A percentile compares a stretch with the other conserved stretches of the same genome.
Conservation (phyloP, 2,113 vertebrate genomes). For the Serinus canaria region DNA sequence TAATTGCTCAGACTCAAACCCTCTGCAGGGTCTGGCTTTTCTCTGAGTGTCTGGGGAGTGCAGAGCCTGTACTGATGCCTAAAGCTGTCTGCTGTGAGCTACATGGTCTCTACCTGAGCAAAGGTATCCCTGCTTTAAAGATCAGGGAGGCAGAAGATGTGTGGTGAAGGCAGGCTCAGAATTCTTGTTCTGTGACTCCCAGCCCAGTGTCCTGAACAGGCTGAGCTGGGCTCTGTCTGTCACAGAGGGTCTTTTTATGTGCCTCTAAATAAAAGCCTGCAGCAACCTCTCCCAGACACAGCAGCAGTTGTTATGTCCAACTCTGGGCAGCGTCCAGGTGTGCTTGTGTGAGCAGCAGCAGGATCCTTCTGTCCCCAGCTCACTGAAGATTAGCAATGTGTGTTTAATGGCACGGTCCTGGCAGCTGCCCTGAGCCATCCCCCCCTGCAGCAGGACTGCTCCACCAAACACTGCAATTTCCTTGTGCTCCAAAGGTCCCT, state of each 20-base stretch:
- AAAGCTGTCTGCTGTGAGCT: background rate
- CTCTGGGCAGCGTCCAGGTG: background rate
- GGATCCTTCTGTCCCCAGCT: background rate
- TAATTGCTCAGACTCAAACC: too few relatives aligned
- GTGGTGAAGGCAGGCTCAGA: background rate
- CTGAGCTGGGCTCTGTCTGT: fast-evolving
- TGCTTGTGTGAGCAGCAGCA: background rate
- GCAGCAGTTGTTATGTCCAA: fast-evolving
- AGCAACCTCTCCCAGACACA: fast-evolving
- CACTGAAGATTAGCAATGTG: background rate
- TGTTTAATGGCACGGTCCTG: background rate
- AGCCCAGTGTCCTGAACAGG: fast-evolving
- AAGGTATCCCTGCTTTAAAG: background rate
- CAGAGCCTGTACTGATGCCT: background rate
- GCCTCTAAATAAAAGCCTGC: fast-evolving
- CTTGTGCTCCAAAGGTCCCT: background rate
- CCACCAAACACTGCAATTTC: background rate
- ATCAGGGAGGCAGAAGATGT: background rate
- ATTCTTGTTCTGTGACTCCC: background rate
- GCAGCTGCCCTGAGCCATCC: background rate
- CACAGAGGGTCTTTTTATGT: background rate
- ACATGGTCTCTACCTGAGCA: fast-evolving
- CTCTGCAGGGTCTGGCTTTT: background rate
- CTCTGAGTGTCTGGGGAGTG: background rate
- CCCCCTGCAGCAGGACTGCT: background rate